phyloP scores from a whole-genome alignment of 2,113 vertebrate species.

The Rana temporaria region DNA sequence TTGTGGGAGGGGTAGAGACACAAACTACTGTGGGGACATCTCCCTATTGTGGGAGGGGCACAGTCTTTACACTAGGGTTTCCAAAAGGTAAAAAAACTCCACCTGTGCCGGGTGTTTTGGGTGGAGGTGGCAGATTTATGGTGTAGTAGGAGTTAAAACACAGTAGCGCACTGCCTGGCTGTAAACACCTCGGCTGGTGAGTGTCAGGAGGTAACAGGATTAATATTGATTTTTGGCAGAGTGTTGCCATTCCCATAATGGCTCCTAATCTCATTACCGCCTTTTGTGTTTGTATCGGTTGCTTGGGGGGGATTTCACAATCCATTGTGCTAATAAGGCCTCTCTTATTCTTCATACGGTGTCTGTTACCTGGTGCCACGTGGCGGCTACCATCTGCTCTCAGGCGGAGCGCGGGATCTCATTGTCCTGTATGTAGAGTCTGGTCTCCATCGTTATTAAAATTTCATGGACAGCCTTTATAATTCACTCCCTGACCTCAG shows the following conservation, averaged over 20 bases:
- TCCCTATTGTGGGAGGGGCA: too few relatives aligned
- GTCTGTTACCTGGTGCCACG: neutral
- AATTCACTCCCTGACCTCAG: conserved; percentile 17
- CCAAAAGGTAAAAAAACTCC: too few relatives aligned
- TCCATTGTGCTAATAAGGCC: neutral
- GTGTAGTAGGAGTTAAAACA: too few relatives aligned
- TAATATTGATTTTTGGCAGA: neutral
- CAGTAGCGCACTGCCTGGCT: too few relatives aligned
- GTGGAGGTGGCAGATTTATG: too few relatives aligned
- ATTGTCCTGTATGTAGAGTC: conserved; percentile 29
- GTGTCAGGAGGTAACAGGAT: neutral
- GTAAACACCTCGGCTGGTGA: neutral
- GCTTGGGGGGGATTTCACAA: neutral
- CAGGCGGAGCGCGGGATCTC: neutral
- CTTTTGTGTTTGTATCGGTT: neutral
- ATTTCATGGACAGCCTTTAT: conserved; percentile 14
- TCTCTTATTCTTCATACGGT: too few relatives aligned
- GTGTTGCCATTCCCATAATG: too few relatives aligned
- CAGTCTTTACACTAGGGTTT: too few relatives aligned
- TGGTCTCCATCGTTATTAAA: conserved; percentile 38
- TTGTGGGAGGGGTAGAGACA: too few relatives aligned
- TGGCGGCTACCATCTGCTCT: conserved; percentile 1
- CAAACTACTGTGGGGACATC: too few relatives aligned
- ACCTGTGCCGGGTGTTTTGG: too few relatives aligned
- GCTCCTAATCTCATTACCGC: conserved; percentile 23